phyloP scores from a whole-genome alignment of 2,888 invertebrate genomes.

The Tiliacea aurago region DNA sequence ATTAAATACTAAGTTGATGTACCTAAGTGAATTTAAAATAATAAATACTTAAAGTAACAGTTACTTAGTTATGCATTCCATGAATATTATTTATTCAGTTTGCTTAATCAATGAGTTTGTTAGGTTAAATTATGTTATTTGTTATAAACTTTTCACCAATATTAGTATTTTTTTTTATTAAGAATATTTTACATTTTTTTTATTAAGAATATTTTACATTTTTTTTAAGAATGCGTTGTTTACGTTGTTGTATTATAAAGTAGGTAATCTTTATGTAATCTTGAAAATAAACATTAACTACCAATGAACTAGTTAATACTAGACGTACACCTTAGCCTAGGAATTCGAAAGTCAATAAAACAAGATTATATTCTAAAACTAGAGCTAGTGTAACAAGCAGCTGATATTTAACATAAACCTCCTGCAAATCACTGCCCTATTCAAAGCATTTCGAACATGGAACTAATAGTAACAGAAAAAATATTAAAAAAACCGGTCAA shows the following conservation, averaged over 20 bases:
- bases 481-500: too few relatives aligned
- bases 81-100: not conserved
- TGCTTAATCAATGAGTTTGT: too few relatives aligned
- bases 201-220: too few relatives aligned
- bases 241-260: too few relatives aligned
- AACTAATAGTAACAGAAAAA: constrained; percentile 1
- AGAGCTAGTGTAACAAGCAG: not conserved
- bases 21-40: constrained; percentile 17
- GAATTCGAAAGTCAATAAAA: constrained; percentile 27
- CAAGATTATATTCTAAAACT: not conserved
- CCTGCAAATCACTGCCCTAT: not conserved
- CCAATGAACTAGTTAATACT: constrained; percentile 6
- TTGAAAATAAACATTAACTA: too few relatives aligned
- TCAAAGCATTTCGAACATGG: too few relatives aligned
- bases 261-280: too few relatives aligned
- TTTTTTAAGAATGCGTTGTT: too few relatives aligned
- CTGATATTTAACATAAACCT: not conserved
- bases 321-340: not conserved
- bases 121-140: not conserved
- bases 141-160: not conserved
- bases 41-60: not conserved
- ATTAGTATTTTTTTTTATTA: too few relatives aligned
- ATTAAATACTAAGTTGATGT: not conserved
- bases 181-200: too few relatives aligned
- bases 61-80: not conserved